Percentiles rank a stretch among this genome's conserved stretches.
These are phyloP conservation scores for Allolobophora icterica DNA, from an alignment of 2,888 invertebrate genomes.

Conservation along the genomic window DNA sequence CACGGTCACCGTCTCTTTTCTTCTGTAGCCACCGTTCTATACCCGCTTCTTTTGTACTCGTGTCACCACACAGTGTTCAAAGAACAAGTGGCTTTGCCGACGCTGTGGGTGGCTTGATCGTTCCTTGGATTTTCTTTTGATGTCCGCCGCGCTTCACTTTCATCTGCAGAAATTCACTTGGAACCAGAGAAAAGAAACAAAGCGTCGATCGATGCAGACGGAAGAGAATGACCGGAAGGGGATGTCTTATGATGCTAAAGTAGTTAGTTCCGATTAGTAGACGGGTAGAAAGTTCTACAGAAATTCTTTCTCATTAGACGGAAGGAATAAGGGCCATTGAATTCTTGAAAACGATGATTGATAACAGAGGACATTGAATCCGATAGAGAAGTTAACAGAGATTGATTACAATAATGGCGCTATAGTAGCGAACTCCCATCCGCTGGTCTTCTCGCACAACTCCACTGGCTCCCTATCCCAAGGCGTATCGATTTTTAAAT, in stretches of 20 bases:
- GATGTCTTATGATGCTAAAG: not conserved
- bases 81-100: slow-evolving; percentile 17
- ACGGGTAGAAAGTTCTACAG: not conserved
- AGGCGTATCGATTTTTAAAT: too few species aligned
- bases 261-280: too few species aligned
- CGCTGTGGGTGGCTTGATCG: not conserved
- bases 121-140: not conserved
- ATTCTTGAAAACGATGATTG: not conserved
- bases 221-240: not conserved
- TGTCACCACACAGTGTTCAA: not conserved
- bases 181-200: not conserved
- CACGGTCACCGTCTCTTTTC: not conserved
- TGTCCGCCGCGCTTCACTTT: not conserved
- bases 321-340: not conserved
- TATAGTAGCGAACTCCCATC: too few species aligned
- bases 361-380: not conserved
- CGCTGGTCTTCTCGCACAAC: too few species aligned
- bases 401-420: not conserved
- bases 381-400: not conserved
- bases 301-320: not conserved
- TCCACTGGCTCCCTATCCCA: too few species aligned
- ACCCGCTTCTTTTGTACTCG: not conserved
- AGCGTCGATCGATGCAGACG: not conserved
- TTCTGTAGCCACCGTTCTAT: not conserved
- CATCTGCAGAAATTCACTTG: not conserved